Conservation (phyloP, 2,888 invertebrate genomes). For the Ceramica pisi region DNA sequence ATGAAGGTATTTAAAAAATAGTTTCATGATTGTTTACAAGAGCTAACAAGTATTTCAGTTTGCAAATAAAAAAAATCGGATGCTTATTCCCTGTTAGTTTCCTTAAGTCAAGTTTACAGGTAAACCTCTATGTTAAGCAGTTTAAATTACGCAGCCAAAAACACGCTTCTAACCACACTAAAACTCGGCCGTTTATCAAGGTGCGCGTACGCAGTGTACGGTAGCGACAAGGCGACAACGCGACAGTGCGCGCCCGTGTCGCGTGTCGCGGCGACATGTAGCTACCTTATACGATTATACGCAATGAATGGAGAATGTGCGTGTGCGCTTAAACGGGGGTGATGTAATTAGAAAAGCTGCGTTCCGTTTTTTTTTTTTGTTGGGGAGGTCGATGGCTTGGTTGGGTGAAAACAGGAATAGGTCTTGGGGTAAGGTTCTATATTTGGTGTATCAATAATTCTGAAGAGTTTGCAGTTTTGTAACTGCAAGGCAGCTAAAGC, state of each 20-base stretch:
- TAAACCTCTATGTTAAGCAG: not conserved
- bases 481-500: too few relatives aligned
- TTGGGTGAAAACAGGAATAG: constrained; percentile 38
- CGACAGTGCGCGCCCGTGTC: constrained; percentile 68
- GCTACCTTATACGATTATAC: constrained; percentile 83
- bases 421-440: not conserved
- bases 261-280: constrained; percentile 74
- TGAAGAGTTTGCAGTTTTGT: not conserved
- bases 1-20: too few relatives aligned
- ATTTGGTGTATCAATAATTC: constrained; percentile 3
- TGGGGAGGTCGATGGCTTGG: constrained; percentile 31
- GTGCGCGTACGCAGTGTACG: constrained; percentile 63
- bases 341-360: constrained; percentile 70
- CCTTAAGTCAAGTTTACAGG: not conserved
- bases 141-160: constrained; percentile 25
- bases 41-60: too few relatives aligned
- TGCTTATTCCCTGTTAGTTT: not conserved
- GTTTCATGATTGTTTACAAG: too few relatives aligned
- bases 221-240: constrained; percentile 64
- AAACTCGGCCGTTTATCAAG: constrained; percentile 56
- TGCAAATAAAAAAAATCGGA: too few relatives aligned
- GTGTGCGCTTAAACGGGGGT: constrained; percentile 66
- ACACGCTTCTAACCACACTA: constrained; percentile 28
- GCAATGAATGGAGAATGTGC: constrained; percentile 73
- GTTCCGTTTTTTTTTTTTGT: constrained; percentile 39